Evolutionary conservation across 30 jellyfish, hydroid and myxozoan genomes (phyloP).

Genomic region (Aurelia sp.): DNA sequence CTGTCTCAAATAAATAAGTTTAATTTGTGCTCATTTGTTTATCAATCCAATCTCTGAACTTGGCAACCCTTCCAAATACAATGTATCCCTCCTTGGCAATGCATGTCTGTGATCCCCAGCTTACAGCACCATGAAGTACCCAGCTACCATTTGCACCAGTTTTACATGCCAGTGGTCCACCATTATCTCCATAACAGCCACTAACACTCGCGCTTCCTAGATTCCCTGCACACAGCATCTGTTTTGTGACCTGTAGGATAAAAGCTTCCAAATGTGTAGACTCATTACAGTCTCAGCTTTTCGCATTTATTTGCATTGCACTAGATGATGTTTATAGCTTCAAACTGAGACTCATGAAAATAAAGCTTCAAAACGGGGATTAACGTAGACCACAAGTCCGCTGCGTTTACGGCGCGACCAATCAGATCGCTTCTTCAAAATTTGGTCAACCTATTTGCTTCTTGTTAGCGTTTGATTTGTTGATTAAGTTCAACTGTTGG

Average conservation of each 20-base stretch:
- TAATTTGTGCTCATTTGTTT: constrained; percentile 39
- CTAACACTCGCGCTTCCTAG: constrained; percentile 62
- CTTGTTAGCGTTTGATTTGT: too few relatives aligned
- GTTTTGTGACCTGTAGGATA: constrained; percentile 36
- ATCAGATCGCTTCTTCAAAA: too few relatives aligned
- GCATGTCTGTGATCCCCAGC: constrained; percentile 89
- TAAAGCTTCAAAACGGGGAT: too few relatives aligned
- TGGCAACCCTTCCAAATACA: constrained; percentile 82
- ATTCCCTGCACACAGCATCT: constrained; percentile 86
- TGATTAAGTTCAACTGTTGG: too few relatives aligned
- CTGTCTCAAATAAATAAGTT: not conserved
- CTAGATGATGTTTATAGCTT: too few relatives aligned
- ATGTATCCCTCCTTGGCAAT: constrained; percentile 63
- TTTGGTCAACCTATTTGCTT: too few relatives aligned
- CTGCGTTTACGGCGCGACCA: too few relatives aligned
- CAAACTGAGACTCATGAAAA: too few relatives aligned
- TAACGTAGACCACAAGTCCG: too few relatives aligned
- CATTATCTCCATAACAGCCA: constrained; percentile 91
- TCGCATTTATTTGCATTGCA: too few relatives aligned
- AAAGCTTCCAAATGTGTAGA: too few relatives aligned
- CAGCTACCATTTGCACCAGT: constrained; percentile 73
- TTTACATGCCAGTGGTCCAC: constrained; percentile 84
- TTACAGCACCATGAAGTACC: constrained; percentile 84
- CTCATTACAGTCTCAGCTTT: too few relatives aligned
- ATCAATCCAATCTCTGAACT: constrained; percentile 78